Base-by-base conservation (phyloP, 2,113 vertebrate species). In the Plecturocebus donacophilus region DNA sequence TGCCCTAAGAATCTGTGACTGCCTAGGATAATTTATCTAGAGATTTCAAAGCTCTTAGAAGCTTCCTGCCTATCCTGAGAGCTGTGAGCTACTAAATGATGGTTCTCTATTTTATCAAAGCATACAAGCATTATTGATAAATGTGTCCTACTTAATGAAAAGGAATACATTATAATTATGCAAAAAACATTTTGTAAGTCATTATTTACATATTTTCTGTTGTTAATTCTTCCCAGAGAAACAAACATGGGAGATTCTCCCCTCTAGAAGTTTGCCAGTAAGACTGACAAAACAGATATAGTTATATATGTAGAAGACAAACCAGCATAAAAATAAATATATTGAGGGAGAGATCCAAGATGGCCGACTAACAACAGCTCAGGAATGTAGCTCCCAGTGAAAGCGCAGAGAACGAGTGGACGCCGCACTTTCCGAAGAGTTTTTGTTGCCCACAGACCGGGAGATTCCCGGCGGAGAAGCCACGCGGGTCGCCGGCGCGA, bases 151-250 rank as follows among this genome's bases (percentile, higher is more conserved):
- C 3, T 71, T 94, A 71, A 54, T 30, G 42, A 54, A 61, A 77
- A 83, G 56, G 92, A 87, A 92, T 8, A 66, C 95, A 95, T 21
- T 47, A 64, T 52, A 27, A 35, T 12, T 20, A 23, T 58, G 68
- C 58, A 93, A 95, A 92, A 87, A 11, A 1, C 42, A 70, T 40
- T 91, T 84, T 90, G 17, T 87, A 90, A 88, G 88, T 68, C 40
- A 85, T 81, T 73, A 87, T 80, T 93, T 76, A 56, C 8, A 95
- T 11, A 68, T 64, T 79, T 27, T 25, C 8, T 82, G 12, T 87
- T 80, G 19, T 38, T 92, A 92, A 82, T 94, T 87, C 58, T 94
- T 96, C 84, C 64, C 27, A 92, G 79, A 81, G 80, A 23, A 87
- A 52, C 30, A 49, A 89, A 84, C 30, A 68, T 32, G 19, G 17